phyloP scores from a whole-genome alignment of 2,797 vertebrate genomes.

The Aulostomus chinensis region DNA sequence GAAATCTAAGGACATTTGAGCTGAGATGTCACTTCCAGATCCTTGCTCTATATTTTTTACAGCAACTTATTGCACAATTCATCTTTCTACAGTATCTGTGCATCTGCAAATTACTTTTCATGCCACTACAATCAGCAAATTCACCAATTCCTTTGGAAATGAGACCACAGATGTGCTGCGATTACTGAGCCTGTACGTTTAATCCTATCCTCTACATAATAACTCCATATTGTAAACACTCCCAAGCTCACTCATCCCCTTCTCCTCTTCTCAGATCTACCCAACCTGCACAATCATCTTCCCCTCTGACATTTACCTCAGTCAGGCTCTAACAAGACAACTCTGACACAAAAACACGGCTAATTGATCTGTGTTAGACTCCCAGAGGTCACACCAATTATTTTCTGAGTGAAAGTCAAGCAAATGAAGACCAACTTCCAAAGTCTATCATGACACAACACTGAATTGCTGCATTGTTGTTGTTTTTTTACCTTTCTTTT shows the following conservation, averaged over 20 bases:
- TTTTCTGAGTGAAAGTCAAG: constrained; percentile 26
- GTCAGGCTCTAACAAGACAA: constrained; percentile 37
- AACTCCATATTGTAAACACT: constrained; percentile 1
- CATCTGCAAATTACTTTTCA: too few relatives aligned
- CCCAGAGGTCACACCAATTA: constrained; percentile 55
- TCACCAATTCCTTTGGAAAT: constrained; percentile 10
- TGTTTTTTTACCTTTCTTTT: constrained; percentile 25
- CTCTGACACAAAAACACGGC: constrained; percentile 49
- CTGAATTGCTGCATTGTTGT: constrained; percentile 12
- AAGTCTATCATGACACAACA: constrained; percentile 28
- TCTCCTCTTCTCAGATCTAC: too few relatives aligned
- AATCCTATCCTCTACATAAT: neutral
- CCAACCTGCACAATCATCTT: neutral
- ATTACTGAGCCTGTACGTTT: neutral
- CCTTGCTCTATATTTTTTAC: constrained; percentile 5
- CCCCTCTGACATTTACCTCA: constrained; percentile 57
- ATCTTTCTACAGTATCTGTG: constrained; percentile 14
- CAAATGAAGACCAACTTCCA: too few relatives aligned
- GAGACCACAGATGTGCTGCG: constrained; percentile 1
- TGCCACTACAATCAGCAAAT: constrained; percentile 11
- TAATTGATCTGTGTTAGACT: constrained; percentile 47
- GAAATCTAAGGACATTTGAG: constrained; percentile 7
- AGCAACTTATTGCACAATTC: constrained; percentile 19
- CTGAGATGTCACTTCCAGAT: constrained; percentile 7
- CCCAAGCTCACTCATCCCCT: too few relatives aligned